Conservation (phyloP, 1,140 invertebrate genomes). For the Psilanteris sp. region DNA sequence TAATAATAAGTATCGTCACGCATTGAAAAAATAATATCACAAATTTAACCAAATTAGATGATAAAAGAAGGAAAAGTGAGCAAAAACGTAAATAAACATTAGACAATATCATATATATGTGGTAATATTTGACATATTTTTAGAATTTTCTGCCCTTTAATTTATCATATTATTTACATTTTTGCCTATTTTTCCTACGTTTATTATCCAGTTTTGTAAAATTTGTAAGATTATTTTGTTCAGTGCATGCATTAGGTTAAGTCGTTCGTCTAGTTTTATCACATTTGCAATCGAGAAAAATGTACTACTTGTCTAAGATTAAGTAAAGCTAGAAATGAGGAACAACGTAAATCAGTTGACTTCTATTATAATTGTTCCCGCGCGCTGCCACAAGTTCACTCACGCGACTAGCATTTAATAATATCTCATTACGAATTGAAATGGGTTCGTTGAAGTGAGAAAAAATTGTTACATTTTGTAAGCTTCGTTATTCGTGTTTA, state of each 20-base stretch:
- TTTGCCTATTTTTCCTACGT: no score
- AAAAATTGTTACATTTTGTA: constrained; percentile 28
- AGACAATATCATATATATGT: no score
- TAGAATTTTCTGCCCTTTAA: no score
- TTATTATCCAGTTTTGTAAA: no score
- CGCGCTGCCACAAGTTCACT: constrained; percentile 17
- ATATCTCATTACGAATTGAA: constrained; percentile 38
- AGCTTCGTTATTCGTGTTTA: constrained; percentile 2
- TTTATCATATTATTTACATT: no score
- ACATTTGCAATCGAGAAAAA: constrained; percentile 31
- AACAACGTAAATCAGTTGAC: constrained; percentile 52
- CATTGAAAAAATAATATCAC: no score
- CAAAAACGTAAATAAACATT: no score
- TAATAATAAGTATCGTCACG: no score
- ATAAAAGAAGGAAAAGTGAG: no score
- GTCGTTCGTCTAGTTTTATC: constrained; percentile 35
- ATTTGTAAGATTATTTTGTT: no score
- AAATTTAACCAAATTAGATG: no score
- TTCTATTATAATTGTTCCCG: constrained; percentile 56
- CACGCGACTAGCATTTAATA: constrained; percentile 46
- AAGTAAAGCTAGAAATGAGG: constrained; percentile 39
- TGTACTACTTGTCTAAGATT: constrained; percentile 12
- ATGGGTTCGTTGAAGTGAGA: constrained; percentile 11
- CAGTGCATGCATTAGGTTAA: constrained; percentile 42
- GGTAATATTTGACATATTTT: no score